Evolutionary conservation across 1,140 invertebrate species (phyloP).

Genomic region (Eulimnadia texana): DNA sequence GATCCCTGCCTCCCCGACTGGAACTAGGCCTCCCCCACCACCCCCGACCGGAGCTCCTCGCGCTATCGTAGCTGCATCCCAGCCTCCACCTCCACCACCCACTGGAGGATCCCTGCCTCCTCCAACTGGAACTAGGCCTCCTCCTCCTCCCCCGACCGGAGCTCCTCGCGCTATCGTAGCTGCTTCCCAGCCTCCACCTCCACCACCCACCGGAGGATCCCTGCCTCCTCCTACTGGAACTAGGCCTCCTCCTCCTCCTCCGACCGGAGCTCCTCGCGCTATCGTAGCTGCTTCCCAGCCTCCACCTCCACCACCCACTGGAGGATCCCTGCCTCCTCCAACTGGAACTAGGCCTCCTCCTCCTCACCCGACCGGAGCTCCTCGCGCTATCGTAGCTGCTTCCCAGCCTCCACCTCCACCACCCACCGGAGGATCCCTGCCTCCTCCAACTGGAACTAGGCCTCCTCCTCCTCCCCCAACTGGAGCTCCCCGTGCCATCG

Average conservation of each 20-base stretch:
- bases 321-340: neutral
- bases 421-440: neutral
- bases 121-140: neutral
- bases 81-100: neutral
- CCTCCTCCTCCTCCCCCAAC: neutral
- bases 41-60: neutral
- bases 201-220: neutral
- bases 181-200: no score
- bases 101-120: neutral
- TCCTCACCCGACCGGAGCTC: neutral
- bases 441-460: neutral
- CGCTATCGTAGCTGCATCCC: neutral
- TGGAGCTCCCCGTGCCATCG: neutral
- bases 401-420: neutral
- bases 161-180: neutral
- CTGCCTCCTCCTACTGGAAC: neutral
- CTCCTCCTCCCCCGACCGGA: neutral
- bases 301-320: no score
- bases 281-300: no score
- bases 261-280: neutral
- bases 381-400: neutral
- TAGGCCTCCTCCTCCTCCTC: neutral
- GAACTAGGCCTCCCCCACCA: neutral
- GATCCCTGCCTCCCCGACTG: neutral
- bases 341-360: neutral